phyloP scores from a whole-genome alignment of 2,113 vertebrate species.

The Nothocercus nigrocapillus region DNA sequence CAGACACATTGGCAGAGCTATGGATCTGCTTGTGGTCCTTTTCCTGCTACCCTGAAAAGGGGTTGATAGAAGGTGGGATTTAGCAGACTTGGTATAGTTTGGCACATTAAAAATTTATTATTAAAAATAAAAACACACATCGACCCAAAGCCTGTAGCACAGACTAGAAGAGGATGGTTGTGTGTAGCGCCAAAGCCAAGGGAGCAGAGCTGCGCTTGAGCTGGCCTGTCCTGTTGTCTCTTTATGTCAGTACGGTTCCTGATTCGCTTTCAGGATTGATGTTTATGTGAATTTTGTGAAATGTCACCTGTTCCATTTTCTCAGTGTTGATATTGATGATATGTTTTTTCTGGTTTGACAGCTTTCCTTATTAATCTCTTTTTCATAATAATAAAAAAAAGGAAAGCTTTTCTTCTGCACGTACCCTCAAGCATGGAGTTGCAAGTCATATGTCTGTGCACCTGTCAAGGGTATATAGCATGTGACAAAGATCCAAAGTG shows the following conservation, averaged over 20 bases:
- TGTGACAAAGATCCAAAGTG: not conserved
- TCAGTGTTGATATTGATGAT: not conserved
- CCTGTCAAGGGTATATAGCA: not conserved
- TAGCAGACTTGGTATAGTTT: not conserved
- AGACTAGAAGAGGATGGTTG: not conserved
- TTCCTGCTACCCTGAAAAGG: not conserved
- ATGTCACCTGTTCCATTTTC: not conserved
- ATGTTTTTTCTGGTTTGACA: not conserved
- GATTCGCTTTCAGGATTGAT: not conserved
- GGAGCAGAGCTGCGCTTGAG: not conserved
- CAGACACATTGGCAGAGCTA: not conserved
- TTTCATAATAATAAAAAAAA: not conserved
- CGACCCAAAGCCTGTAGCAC: not conserved
- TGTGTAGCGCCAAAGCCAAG: rapidly evolving
- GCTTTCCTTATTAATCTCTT: slow-evolving; percentile 21
- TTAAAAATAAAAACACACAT: not conserved
- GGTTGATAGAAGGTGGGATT: not conserved
- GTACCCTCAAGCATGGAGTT: not conserved
- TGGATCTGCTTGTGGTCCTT: not conserved
- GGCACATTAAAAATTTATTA: no score
- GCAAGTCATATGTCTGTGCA: slow-evolving; percentile 16
- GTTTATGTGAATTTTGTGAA: not conserved
- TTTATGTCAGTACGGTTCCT: not conserved
- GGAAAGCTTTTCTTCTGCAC: not conserved
- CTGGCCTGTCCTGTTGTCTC: not conserved